Conservation (phyloP, 2,888 invertebrate species). For the Chironomus riparius region DNA sequence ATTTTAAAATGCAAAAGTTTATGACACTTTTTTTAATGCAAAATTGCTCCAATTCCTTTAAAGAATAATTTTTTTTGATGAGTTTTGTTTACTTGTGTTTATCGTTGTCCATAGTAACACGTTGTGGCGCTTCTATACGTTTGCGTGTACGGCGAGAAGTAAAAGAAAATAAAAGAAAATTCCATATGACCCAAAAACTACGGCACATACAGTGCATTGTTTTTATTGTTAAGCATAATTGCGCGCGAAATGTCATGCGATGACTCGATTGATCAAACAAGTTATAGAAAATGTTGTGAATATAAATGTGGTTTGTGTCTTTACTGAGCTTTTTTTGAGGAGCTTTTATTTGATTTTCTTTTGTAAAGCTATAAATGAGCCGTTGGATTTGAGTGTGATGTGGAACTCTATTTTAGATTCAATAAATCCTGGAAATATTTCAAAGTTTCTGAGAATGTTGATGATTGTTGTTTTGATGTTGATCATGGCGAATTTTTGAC, state of each 20-base stretch:
- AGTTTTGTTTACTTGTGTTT: slow-evolving; percentile 22
- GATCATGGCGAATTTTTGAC: slow-evolving; percentile 41
- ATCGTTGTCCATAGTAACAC: background rate
- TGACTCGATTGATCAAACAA: slow-evolving; percentile 15
- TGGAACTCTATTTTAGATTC: background rate
- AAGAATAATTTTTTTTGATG: too few relatives aligned
- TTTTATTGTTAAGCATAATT: slow-evolving; percentile 3
- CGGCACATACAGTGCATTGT: background rate
- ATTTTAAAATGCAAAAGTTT: background rate
- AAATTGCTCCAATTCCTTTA: slow-evolving; percentile 1
- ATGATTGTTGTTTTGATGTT: slow-evolving; percentile 39
- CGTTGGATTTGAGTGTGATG: slow-evolving; percentile 5
- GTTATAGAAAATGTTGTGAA: background rate
- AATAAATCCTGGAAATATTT: slow-evolving; percentile 29
- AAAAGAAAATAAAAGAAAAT: background rate
- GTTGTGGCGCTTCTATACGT: background rate
- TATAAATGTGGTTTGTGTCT: background rate
- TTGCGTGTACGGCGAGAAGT: slow-evolving; percentile 2
- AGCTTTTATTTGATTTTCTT: background rate
- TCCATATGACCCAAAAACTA: slow-evolving; percentile 20
- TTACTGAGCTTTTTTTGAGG: background rate
- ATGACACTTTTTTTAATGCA: background rate
- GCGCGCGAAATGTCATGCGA: slow-evolving; percentile 14
- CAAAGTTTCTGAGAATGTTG: slow-evolving; percentile 38
- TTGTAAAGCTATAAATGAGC: background rate